Evolutionary conservation across 2,797 vertebrate genomes (phyloP).

Genomic region (Pelobates cultripes): DNA sequence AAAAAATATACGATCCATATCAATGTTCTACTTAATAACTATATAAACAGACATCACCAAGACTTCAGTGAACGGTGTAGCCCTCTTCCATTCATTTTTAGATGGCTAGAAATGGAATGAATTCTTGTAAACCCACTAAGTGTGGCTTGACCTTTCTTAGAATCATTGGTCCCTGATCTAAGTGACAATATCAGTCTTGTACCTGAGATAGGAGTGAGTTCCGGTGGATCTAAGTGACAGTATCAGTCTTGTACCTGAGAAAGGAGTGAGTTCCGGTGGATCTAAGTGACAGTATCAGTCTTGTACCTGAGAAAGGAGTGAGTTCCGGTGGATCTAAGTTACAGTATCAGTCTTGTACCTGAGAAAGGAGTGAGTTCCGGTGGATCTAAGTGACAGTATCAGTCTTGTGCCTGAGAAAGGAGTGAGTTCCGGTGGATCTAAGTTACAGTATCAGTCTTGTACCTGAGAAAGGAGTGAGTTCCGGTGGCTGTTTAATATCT

Average conservation of each 20-base stretch:
- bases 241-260: slow-evolving; percentile 50
- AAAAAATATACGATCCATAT: no score
- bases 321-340: no score
- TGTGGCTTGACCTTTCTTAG: no score
- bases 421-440: slow-evolving; percentile 33
- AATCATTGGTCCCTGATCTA: no score
- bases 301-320: slow-evolving; percentile 56
- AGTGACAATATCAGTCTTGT: neutral
- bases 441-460: neutral
- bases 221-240: slow-evolving; percentile 9
- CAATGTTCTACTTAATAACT: no score
- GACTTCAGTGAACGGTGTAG: no score
- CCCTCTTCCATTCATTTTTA: no score
- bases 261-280: slow-evolving; percentile 43
- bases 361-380: slow-evolving; percentile 50
- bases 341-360: slow-evolving; percentile 35
- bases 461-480: slow-evolving; percentile 56
- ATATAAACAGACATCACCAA: no score
- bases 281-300: neutral
- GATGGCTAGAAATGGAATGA: no score
- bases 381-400: neutral
- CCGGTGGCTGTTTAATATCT: slow-evolving; percentile 61
- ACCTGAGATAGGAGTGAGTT: slow-evolving; percentile 56
- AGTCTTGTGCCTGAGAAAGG: slow-evolving; percentile 53
- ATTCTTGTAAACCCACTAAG: no score